Evolutionary conservation across 2,797 vertebrate species (phyloP), one percentile per base, ranked within the genome.

Genomic region (Brachyalestes nurse): DNA sequence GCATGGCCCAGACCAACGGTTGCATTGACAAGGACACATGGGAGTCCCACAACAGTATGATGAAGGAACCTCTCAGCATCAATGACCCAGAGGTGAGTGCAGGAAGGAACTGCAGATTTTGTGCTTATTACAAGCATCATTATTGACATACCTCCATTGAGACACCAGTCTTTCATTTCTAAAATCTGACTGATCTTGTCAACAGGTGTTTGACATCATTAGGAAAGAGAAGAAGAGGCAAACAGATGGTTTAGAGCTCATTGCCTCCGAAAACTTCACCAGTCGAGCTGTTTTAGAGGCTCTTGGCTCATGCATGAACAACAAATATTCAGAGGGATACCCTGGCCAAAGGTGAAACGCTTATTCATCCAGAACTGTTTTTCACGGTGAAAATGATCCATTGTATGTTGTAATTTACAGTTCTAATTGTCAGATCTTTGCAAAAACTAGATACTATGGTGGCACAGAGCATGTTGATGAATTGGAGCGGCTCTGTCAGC

Each of bases 301-400:
- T 12, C 91, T 99, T 21, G 97, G 98, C 1, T 99, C 98, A 75
- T 99, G 98, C 86, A 87, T 99, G 95, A 98, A 98, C 91, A 99
- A 99, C 92, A 99, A 99, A 88, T 99, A 99, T 88, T 99, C 98
- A 0, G 98, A 99, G 84, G 98, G 98, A 0, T 99, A 99, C 89
- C 97, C 97, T 0, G 97, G 97, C 60, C 97, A 98, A 91, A 97
- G 98, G 98, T 99, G 84, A 34, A 19, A 17, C 14, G 67, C 4
- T 21, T 51, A 60, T 25, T 77, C 6, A 14, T 1, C 28, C 34
- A 21, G 47, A 3, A 47, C 34, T 19, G 5, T 51, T 34, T 34
- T 34, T 4, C 34, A 34, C 4, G 4, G 16, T 25, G 23, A 14
- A 23, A 55, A 69, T 47, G 7, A 12, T 10, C 21, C 12, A 19